Conservation (phyloP, 2,797 vertebrate species). For the Momotus momota region DNA sequence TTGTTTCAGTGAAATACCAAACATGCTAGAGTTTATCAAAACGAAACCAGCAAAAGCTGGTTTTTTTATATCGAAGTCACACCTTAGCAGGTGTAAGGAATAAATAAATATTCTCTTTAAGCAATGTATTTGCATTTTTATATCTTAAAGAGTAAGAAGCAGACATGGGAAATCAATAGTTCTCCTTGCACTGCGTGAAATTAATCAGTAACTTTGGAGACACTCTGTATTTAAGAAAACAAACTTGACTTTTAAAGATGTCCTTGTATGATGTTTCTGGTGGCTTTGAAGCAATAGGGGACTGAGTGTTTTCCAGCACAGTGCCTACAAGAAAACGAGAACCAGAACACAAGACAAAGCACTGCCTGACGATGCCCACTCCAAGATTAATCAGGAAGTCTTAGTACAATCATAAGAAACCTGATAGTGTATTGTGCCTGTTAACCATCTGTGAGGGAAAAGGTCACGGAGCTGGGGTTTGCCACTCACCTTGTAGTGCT, state of each 20-base stretch:
- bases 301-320: slow-evolving; percentile 42
- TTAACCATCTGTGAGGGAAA: neutral
- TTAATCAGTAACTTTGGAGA: slow-evolving; percentile 77
- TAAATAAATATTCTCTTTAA: slow-evolving; percentile 30
- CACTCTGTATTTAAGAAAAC: slow-evolving; percentile 54
- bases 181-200: slow-evolving; percentile 53
- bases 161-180: slow-evolving; percentile 48
- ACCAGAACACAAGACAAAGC: neutral
- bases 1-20: slow-evolving; percentile 9
- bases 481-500: neutral
- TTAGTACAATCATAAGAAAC: neutral
- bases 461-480: neutral
- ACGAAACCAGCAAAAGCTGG: slow-evolving; percentile 2
- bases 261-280: slow-evolving; percentile 52
- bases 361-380: neutral
- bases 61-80: neutral
- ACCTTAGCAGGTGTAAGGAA: neutral
- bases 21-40: neutral
- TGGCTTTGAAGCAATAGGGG: slow-evolving; percentile 59
- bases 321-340: slow-evolving; percentile 27
- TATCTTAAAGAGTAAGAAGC: slow-evolving; percentile 48
- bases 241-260: slow-evolving; percentile 67
- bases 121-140: slow-evolving; percentile 56
- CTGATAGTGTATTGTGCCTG: neutral
- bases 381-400: neutral